A percentile compares a stretch with the other conserved stretches of the same genome.
Evolutionary conservation across 2,888 invertebrate species (phyloP).

Genomic region (Philhelius pedissequus): DNA sequence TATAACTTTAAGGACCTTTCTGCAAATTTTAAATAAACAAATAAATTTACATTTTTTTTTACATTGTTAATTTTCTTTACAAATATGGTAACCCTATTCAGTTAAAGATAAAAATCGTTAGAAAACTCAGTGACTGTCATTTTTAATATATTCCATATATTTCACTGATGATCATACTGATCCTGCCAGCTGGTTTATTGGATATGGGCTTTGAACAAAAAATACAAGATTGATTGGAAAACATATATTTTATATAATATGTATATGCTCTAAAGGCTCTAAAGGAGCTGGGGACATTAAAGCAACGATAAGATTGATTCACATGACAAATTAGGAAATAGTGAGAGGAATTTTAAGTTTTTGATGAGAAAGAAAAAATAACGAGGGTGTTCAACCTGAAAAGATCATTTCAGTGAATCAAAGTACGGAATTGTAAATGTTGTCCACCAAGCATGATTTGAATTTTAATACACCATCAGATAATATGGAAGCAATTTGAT

Average conservation of each 20-base stretch:
- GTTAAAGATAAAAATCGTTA: constrained; percentile 2
- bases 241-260: constrained; percentile 13
- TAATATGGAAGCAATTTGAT: too few relatives aligned
- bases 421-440: too few relatives aligned
- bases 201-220: background rate
- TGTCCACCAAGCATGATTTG: too few relatives aligned
- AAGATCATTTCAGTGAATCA: background rate
- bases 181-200: constrained; percentile 13
- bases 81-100: background rate
- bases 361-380: background rate
- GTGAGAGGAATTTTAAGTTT: constrained; percentile 47
- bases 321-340: constrained; percentile 45
- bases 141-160: background rate
- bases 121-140: constrained; percentile 34
- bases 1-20: too few relatives aligned
- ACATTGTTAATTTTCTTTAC: too few relatives aligned
- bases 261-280: background rate
- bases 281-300: background rate
- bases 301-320: constrained; percentile 6
- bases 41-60: too few relatives aligned
- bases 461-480: too few relatives aligned
- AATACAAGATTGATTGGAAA: constrained; percentile 12
- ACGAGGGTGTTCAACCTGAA: constrained; percentile 34
- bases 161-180: background rate
- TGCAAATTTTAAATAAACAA: too few relatives aligned